A percentile compares a stretch with the other conserved stretches of the same genome.
These are phyloP conservation scores for Pogonocherus hispidulus DNA, from an alignment of 2,888 invertebrate genomes.

Conservation along the genomic window DNA sequence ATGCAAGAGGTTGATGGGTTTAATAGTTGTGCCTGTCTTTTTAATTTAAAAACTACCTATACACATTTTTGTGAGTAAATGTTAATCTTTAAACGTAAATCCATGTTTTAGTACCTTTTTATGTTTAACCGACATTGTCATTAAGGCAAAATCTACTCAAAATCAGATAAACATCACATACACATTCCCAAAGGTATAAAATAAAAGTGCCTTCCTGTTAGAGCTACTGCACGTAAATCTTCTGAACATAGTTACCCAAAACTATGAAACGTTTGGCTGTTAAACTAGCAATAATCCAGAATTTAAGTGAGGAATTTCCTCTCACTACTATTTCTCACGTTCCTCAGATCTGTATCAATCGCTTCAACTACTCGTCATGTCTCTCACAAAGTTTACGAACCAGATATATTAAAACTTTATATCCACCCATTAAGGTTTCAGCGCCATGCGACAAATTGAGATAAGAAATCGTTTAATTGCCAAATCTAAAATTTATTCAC, in stretches of 20 bases:
- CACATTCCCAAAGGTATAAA: not conserved
- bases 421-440: conserved; percentile 28
- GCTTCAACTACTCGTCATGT: conserved; percentile 21
- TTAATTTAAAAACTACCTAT: no score
- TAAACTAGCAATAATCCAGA: conserved; percentile 37
- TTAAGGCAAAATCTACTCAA: not conserved
- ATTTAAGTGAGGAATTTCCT: conserved; percentile 35
- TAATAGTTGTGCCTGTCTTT: no score
- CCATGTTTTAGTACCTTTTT: not conserved
- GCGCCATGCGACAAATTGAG: conserved; percentile 32
- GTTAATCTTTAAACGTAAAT: not conserved
- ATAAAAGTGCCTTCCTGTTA: conserved; percentile 23
- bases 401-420: conserved; percentile 29
- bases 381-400: conserved; percentile 24
- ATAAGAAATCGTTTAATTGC: conserved; percentile 24
- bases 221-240: conserved; percentile 40
- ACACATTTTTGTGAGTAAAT: no score
- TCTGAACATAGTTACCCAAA: conserved; percentile 36
- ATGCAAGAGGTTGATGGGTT: no score
- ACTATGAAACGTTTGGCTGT: conserved; percentile 39
- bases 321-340: conserved; percentile 37
- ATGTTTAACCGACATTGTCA: no score
- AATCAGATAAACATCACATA: not conserved
- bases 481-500: conserved; percentile 21
- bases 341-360: conserved; percentile 28